Conservation (phyloP, 2,888 invertebrate genomes). For the Xestia rhomboidea region DNA sequence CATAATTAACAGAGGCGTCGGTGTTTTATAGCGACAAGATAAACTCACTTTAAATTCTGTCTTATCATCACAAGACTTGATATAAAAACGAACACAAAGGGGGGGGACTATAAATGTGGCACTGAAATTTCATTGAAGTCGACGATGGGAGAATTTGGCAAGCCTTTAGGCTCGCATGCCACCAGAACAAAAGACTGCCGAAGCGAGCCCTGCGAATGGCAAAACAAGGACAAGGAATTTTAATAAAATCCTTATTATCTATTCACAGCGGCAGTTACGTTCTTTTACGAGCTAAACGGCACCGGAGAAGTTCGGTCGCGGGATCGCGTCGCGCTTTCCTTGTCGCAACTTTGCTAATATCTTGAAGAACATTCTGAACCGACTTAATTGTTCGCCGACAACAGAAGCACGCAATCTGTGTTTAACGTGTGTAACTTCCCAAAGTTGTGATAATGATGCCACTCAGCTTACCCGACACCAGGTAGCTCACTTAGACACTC, state of each 20-base stretch:
- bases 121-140: constrained; percentile 81
- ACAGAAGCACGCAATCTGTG: constrained; percentile 69
- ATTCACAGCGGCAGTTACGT: constrained; percentile 87
- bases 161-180: constrained; percentile 80
- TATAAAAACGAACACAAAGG: constrained; percentile 76
- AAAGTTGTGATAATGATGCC: constrained; percentile 55
- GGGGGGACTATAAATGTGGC: constrained; percentile 75
- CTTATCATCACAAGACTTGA: constrained; percentile 70
- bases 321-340: constrained; percentile 76
- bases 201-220: constrained; percentile 79
- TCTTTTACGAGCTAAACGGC: constrained; percentile 86
- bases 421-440: constrained; percentile 63
- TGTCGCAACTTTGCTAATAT: constrained; percentile 83
- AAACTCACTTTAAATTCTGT: constrained; percentile 67
- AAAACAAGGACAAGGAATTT: constrained; percentile 89
- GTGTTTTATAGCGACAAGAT: constrained; percentile 62
- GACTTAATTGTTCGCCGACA: constrained; percentile 78
- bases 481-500: constrained; percentile 40
- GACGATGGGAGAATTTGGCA: constrained; percentile 76
- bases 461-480: constrained; percentile 45
- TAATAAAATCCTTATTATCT: constrained; percentile 90
- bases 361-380: constrained; percentile 77
- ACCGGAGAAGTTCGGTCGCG: constrained; percentile 79
- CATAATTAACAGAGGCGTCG: constrained; percentile 49
- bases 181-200: constrained; percentile 82